Percentiles rank a stretch among this genome's conserved stretches.
These are phyloP conservation scores for Megaceryle alcyon DNA, from an alignment of 2,797 vertebrate genomes.

Conservation along the genomic window DNA sequence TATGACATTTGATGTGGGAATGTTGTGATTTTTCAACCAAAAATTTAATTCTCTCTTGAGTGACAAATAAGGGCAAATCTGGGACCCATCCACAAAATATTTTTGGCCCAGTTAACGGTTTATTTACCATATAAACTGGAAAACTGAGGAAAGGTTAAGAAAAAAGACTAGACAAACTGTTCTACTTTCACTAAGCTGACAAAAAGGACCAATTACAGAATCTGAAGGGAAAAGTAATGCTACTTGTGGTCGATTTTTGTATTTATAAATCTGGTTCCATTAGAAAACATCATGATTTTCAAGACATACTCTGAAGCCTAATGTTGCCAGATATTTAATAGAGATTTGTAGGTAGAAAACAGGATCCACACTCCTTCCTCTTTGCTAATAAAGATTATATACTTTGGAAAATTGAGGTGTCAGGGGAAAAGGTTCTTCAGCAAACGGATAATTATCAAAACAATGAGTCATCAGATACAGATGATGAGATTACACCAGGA, in stretches of 20 bases:
- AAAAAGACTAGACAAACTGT: neutral
- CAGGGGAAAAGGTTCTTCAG: neutral
- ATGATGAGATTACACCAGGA: neutral
- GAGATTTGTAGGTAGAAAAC: neutral
- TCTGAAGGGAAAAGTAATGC: neutral
- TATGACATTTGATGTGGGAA: neutral
- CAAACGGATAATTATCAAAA: constrained; percentile 19
- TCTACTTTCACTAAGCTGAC: neutral
- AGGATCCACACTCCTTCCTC: neutral
- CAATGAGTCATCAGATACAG: constrained; percentile 27
- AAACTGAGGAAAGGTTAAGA: neutral
- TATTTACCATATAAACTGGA: neutral
- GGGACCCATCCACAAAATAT: neutral
- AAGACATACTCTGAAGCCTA: neutral
- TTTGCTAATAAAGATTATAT: constrained; percentile 33
- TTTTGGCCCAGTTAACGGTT: neutral
- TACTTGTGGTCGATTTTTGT: neutral
- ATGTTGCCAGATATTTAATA: neutral
- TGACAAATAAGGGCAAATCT: neutral
- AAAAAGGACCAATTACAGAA: neutral
- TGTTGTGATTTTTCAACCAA: neutral
- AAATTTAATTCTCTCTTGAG: neutral
- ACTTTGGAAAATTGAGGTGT: constrained; percentile 11
- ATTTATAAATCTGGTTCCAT: neutral
- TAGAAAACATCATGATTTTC: neutral